These are phyloP conservation scores for Plebejus melissa DNA, from an alignment of 2,888 invertebrate species.

Conservation along the genomic window DNA sequence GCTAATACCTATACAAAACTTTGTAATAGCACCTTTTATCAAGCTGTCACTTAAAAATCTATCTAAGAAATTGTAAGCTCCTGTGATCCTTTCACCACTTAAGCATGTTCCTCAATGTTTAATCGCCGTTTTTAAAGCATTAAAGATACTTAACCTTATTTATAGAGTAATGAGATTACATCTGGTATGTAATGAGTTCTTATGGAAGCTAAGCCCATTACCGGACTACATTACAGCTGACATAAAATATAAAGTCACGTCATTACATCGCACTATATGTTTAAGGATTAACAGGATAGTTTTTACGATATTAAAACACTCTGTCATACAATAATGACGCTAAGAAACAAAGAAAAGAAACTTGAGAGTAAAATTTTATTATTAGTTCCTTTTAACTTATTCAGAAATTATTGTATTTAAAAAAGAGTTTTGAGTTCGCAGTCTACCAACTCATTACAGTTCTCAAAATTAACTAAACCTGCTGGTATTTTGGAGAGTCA, in stretches of 20 bases:
- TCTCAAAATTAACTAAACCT: not conserved
- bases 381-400: no score
- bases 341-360: not conserved
- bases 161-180: slow-evolving; percentile 18
- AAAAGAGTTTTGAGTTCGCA: no score
- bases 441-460: not conserved
- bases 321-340: not conserved
- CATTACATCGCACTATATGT: not conserved
- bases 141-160: slow-evolving; percentile 21
- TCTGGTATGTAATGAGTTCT: slow-evolving; percentile 14
- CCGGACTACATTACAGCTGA: not conserved
- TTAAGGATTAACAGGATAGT: not conserved
- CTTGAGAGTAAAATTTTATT: not conserved
- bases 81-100: not conserved
- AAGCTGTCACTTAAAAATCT: no score
- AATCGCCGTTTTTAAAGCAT: slow-evolving; percentile 7
- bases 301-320: not conserved
- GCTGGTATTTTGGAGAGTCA: not conserved
- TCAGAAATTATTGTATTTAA: no score
- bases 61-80: not conserved
- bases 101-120: not conserved
- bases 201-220: slow-evolving; percentile 3
- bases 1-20: no score
- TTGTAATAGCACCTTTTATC: no score
- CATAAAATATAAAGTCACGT: not conserved